These are phyloP conservation scores for Rhynchophorus ferrugineus DNA, from an alignment of 1,140 invertebrate species.

Conservation along the genomic window DNA sequence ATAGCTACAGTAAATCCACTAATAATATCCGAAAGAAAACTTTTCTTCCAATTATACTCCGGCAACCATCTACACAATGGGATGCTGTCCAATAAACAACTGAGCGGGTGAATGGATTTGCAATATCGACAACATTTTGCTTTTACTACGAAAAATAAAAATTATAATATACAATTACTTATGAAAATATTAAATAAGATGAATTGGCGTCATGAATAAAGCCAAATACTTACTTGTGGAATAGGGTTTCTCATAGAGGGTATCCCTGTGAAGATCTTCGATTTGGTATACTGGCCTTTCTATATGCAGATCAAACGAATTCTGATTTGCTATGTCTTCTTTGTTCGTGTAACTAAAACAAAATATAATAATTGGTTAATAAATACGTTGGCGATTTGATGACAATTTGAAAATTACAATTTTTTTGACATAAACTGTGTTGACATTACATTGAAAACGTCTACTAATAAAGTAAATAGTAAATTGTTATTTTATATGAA, in stretches of 20 bases:
- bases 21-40: conserved; percentile 50
- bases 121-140: conserved; percentile 6
- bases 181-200: background rate
- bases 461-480: no score
- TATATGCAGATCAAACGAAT: conserved; percentile 20
- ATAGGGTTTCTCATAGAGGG: conserved; percentile 32
- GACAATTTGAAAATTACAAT: no score
- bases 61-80: conserved; percentile 51
- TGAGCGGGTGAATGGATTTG: conserved; percentile 25
- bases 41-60: conserved; percentile 46
- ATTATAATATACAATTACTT: background rate
- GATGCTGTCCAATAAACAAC: conserved; percentile 37
- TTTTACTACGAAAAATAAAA: conserved; percentile 11
- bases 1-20: conserved; percentile 63
- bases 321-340: conserved; percentile 5
- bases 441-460: no score
- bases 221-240: conserved; percentile 21
- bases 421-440: no score
- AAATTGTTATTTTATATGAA: no score
- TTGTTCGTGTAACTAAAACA: conserved; percentile 20
- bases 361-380: no score
- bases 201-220: background rate
- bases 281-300: conserved; percentile 46
- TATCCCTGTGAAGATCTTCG: conserved; percentile 44
- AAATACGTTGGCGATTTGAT: no score